phyloP scores from a whole-genome alignment of 2,888 invertebrate genomes.

The Dromius quadrimaculatus region DNA sequence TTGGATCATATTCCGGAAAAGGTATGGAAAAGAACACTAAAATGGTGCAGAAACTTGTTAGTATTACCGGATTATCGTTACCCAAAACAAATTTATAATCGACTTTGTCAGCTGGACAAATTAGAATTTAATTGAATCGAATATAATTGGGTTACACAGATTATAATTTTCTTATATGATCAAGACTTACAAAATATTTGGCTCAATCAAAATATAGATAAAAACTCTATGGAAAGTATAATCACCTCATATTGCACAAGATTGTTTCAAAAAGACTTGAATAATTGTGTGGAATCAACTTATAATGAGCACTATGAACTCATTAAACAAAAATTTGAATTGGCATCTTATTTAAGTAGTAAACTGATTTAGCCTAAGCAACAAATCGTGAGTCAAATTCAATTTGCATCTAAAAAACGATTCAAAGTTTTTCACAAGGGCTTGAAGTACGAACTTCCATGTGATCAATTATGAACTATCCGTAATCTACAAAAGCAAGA shows the following conservation, averaged over 20 bases:
- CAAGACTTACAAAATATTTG: not conserved
- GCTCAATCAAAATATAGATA: not conserved
- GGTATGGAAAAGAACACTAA: not conserved
- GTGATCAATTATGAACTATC: not conserved
- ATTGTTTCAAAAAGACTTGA: not conserved
- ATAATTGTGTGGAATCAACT: not conserved
- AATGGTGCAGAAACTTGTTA: not conserved
- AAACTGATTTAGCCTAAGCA: not conserved
- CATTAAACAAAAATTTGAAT: not conserved
- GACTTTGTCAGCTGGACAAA: not conserved
- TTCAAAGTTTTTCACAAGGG: not conserved
- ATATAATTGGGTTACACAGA: not conserved
- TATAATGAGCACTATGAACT: not conserved
- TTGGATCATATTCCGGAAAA: not conserved
- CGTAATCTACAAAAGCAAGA: not conserved
- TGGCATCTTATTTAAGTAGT: not conserved
- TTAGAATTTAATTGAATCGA: not conserved
- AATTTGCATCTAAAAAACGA: not conserved
- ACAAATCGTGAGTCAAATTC: not conserved
- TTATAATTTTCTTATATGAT: not conserved
- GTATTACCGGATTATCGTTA: not conserved
- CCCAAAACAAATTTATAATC: not conserved
- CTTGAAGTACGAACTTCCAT: not conserved
- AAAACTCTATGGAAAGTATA: not conserved
- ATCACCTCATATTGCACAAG: not conserved